A percentile compares a stretch with the other conserved stretches of the same genome.
Conservation (phyloP, 2,797 vertebrate genomes). For the Carapus acus region DNA sequence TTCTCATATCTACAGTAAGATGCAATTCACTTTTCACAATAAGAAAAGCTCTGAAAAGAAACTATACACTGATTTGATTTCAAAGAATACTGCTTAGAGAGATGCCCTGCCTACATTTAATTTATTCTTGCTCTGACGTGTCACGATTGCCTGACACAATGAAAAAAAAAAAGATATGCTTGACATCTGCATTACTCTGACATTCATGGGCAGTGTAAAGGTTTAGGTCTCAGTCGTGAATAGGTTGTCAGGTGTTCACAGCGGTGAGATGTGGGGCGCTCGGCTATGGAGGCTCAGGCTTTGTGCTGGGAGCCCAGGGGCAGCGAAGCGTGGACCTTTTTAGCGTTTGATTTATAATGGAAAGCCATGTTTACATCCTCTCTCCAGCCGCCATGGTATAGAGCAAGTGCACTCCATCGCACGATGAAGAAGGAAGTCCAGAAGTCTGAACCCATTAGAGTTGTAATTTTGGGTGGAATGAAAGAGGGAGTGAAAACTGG, state of each 20-base stretch:
- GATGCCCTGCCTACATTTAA: neutral
- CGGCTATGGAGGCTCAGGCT: conserved; percentile 44
- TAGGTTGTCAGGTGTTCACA: conserved; percentile 33
- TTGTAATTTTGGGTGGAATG: conserved; percentile 21
- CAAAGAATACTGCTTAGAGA: too few relatives aligned
- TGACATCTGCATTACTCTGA: conserved; percentile 36
- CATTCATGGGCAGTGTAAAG: conserved; percentile 8
- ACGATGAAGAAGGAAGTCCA: conserved; percentile 26
- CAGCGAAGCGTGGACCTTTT: conserved; percentile 44
- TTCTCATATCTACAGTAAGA: too few relatives aligned
- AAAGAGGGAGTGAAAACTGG: conserved; percentile 13
- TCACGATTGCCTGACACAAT: neutral
- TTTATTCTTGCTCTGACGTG: neutral
- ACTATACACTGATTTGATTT: too few relatives aligned
- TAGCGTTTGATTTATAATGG: conserved; percentile 65
- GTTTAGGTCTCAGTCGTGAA: conserved; percentile 29
- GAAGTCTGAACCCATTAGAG: conserved; percentile 47
- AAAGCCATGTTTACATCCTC: conserved; percentile 64
- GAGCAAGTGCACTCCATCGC: conserved; percentile 41
- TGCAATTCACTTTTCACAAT: too few relatives aligned
- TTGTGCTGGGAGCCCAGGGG: conserved; percentile 49
- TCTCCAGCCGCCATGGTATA: conserved; percentile 40
- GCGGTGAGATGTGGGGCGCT: conserved; percentile 24
- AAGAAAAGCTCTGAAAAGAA: too few relatives aligned
- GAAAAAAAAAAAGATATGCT: conserved; percentile 19